Conservation (phyloP, 37 sponge, comb jelly and placozoan genomes). For the Mnemiopsis leidyi region DNA sequence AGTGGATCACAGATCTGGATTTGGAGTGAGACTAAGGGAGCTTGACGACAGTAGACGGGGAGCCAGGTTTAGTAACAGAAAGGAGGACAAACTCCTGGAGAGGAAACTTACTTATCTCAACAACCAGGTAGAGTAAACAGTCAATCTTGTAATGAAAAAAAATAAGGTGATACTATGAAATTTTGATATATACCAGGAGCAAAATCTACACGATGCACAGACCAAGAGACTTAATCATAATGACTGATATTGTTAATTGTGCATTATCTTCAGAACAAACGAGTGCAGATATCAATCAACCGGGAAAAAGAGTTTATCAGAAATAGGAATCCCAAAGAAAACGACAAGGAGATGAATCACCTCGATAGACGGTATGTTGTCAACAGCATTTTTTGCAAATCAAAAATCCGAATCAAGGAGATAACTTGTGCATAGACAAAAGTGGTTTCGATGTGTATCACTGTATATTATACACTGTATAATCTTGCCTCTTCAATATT, state of each 20-base stretch:
- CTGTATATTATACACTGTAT: neutral
- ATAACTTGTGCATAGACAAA: no score
- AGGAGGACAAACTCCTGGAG: constrained; percentile 61
- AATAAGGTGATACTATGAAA: no score
- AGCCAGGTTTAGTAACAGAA: constrained; percentile 47
- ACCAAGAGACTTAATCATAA: no score
- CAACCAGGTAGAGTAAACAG: constrained; percentile 19
- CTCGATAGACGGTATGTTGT: constrained; percentile 31
- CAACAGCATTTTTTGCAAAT: neutral
- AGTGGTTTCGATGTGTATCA: no score
- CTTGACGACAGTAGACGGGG: constrained; percentile 48
- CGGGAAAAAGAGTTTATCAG: constrained; percentile 62
- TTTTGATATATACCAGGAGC: no score
- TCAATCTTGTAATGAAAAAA: no score
- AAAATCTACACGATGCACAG: no score
- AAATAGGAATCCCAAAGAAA: neutral
- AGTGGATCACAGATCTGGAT: neutral
- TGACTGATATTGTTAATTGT: neutral
- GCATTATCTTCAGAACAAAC: constrained; percentile 18
- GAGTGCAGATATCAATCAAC: constrained; percentile 41
- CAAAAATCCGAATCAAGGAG: neutral
- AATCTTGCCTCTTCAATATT: neutral
- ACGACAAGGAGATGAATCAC: constrained; percentile 63
- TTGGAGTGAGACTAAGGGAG: constrained; percentile 30
- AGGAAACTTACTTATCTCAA: constrained; percentile 22